These are phyloP conservation scores for Lasioglossum marginatum DNA, from an alignment of 2,888 invertebrate genomes.

Conservation along the genomic window DNA sequence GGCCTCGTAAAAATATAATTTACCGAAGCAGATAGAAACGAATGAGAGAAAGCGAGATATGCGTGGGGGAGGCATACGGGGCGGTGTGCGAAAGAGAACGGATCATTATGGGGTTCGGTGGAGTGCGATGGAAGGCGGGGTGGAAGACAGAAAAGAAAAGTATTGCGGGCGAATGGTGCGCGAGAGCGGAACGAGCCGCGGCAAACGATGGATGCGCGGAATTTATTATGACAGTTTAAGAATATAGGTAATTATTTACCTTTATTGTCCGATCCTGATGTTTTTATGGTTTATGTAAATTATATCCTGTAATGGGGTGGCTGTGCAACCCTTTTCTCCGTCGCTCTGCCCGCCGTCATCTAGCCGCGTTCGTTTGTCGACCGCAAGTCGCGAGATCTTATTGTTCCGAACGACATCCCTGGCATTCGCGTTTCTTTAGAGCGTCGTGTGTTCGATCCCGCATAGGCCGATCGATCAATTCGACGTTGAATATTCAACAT, in stretches of 20 bases:
- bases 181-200: conserved; percentile 35
- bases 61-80: neutral
- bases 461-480: conserved; percentile 22
- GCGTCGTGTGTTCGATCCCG: neutral
- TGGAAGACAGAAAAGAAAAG: conserved; percentile 19
- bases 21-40: conserved; percentile 50
- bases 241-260: conserved; percentile 76
- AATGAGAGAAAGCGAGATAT: neutral
- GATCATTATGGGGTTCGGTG: conserved; percentile 44
- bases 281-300: conserved; percentile 78
- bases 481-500: conserved; percentile 44
- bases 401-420: conserved; percentile 42
- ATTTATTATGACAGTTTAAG: conserved; percentile 77
- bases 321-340: conserved; percentile 19
- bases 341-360: neutral
- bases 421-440: neutral
- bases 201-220: conserved; percentile 64
- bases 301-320: conserved; percentile 68
- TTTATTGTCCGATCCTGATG: conserved; percentile 76
- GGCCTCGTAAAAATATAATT: conserved; percentile 71
- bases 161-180: conserved; percentile 29
- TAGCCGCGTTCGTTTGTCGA: conserved; percentile 34
- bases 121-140: conserved; percentile 30
- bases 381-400: conserved; percentile 51
- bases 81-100: conserved; percentile 35